Evolutionary conservation across 2,888 invertebrate genomes (phyloP).

Genomic region (Leucophora obtusa): DNA sequence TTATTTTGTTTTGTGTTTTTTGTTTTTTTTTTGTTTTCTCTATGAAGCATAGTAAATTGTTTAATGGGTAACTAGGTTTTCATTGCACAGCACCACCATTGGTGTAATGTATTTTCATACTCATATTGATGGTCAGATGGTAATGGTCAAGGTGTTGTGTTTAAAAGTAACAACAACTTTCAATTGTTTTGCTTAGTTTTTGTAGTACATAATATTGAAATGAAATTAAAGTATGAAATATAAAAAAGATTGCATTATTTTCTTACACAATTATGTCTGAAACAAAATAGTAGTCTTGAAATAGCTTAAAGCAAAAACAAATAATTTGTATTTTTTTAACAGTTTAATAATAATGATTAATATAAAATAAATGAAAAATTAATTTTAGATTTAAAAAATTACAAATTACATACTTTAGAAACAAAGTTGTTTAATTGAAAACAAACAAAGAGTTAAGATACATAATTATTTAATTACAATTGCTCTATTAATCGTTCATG

Average conservation of each 20-base stretch:
- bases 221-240: slow-evolving; percentile 8
- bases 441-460: neutral
- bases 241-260: slow-evolving; percentile 2
- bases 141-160: slow-evolving; percentile 56
- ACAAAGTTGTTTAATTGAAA: neutral
- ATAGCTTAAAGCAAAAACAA: slow-evolving; percentile 2
- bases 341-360: slow-evolving; percentile 35
- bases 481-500: neutral
- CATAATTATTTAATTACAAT: neutral
- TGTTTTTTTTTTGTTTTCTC: slow-evolving; percentile 40
- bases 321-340: slow-evolving; percentile 10
- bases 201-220: neutral
- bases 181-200: slow-evolving; percentile 37
- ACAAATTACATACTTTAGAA: neutral
- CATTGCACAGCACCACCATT: slow-evolving; percentile 23
- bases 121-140: slow-evolving; percentile 46
- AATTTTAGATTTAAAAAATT: neutral
- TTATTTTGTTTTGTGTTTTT: slow-evolving; percentile 38
- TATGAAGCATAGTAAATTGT: slow-evolving; percentile 23
- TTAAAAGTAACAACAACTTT: slow-evolving; percentile 45
- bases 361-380: slow-evolving; percentile 33
- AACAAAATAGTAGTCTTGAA: slow-evolving; percentile 11
- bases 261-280: slow-evolving; percentile 2
- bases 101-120: slow-evolving; percentile 1
- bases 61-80: slow-evolving; percentile 57